phyloP scores from a whole-genome alignment of 2,113 vertebrate genomes.

The Drymodes brunneopygia region DNA sequence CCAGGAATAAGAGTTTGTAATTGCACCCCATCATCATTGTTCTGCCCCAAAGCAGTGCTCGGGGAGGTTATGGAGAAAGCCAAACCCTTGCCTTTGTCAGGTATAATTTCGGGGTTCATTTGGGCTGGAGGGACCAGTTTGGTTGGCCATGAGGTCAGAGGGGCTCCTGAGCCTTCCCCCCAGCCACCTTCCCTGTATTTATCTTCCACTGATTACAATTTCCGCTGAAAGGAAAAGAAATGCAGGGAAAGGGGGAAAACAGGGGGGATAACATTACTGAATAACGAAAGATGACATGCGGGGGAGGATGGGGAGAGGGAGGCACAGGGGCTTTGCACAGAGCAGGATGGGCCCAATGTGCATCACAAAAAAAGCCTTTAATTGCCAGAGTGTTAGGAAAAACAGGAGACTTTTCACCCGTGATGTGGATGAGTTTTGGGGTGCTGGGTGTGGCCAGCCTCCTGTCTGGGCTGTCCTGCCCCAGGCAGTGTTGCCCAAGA shows the following conservation, averaged over 20 bases:
- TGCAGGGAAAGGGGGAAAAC: neutral
- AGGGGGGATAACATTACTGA: neutral
- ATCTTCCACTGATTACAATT: conserved; percentile 49
- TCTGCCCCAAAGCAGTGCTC: neutral
- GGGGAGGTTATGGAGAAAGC: neutral
- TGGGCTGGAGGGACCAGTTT: neutral
- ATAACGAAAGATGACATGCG: neutral
- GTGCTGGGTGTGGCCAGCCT: neutral
- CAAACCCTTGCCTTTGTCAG: neutral
- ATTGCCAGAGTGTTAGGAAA: neutral
- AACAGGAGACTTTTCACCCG: rapidly evolving
- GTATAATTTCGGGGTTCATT: neutral
- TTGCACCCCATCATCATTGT: rapidly evolving
- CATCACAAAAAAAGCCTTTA: neutral
- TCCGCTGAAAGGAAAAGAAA: neutral
- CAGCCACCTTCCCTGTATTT: neutral
- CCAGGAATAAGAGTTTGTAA: neutral
- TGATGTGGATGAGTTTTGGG: neutral
- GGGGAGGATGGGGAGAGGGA: neutral
- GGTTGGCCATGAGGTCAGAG: neutral
- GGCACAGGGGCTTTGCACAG: rapidly evolving
- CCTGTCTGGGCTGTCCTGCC: neutral
- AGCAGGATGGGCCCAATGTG: neutral
- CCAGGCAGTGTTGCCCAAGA: rapidly evolving
- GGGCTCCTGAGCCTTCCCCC: neutral